These are phyloP conservation scores for Sycophaga agraensis DNA, from an alignment of 1,140 invertebrate species.

Conservation along the genomic window DNA sequence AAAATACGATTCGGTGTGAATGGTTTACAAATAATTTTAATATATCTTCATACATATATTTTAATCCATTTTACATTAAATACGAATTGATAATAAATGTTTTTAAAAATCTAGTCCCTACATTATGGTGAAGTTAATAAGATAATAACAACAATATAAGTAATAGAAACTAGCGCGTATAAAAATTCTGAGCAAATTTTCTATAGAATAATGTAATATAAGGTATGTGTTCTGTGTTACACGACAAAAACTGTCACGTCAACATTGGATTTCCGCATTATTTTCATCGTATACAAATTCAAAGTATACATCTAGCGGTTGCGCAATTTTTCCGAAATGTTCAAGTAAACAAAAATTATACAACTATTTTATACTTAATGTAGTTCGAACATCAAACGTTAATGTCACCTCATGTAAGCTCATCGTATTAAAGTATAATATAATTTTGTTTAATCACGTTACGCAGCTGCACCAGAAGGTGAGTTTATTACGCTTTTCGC, in stretches of 20 bases:
- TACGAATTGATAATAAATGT: background rate
- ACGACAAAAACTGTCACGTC: background rate
- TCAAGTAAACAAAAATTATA: too few relatives aligned
- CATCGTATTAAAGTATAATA: too few relatives aligned
- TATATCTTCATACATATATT: background rate
- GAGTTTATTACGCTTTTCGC: too few relatives aligned
- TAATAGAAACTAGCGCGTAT: background rate
- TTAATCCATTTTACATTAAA: background rate
- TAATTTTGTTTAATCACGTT: too few relatives aligned
- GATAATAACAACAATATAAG: background rate
- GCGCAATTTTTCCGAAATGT: too few relatives aligned
- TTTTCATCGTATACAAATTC: background rate
- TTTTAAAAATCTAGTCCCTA: constrained; percentile 4
- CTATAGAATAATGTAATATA: background rate
- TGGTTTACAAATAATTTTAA: background rate
- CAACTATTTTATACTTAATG: too few relatives aligned
- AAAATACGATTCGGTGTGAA: background rate
- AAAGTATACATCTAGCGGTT: too few relatives aligned
- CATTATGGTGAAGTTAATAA: too few relatives aligned
- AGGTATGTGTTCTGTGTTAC: background rate
- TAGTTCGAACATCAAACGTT: too few relatives aligned
- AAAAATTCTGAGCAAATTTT: background rate
- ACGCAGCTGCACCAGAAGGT: too few relatives aligned
- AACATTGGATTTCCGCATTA: background rate
- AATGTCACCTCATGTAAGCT: too few relatives aligned